Base-by-base conservation (phyloP, 2,888 invertebrate species). In the Phragmatobia fuliginosa region DNA sequence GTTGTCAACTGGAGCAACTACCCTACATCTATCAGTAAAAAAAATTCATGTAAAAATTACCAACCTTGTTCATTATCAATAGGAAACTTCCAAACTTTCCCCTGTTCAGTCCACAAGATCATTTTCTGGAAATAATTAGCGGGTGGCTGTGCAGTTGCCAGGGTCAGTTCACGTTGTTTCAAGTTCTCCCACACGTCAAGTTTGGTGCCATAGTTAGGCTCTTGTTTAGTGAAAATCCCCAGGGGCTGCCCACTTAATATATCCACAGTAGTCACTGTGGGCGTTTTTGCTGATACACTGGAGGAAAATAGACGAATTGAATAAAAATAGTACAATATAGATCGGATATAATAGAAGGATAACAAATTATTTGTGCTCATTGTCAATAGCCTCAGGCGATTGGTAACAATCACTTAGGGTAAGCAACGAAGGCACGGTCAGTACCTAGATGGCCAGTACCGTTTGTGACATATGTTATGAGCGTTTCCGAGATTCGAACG, bases 31-130 rank as follows among this genome's bases (percentile, higher is more conserved):
- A n/a, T n/a, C n/a, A n/a, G n/a, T n/a, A n/a, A n/a, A n/a, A n/a
- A n/a, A n/a, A n/a, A n/a, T n/a, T n/a, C n/a, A n/a, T n/a, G n/a
- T n/a, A n/a, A n/a, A n/a, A n/a, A n/a, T n/a, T 11, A 71, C 67
- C 69, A 91, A 97, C 98, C 99, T 96, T 98, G 98, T 92, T 99
- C 99, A 95, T 99, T 99, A 90, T 99, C 96, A 75, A 99, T 98
- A 2, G 99, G 99, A 89, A 99, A 99, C 78, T 97, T 97, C 99
- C 99, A 99, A 21, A 99, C 91, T 92, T 99, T 99, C 59, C 98
- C 99, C 89, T 98, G 97, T 68, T 98, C 97, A 0, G 99, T 99
- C 99, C 99, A 99, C 66, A 96, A 88, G 62, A 98, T 97, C 97
- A 99, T 97, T 92, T 99, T 98, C 90, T 99, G 97, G 90, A 98